Evolutionary conservation across 1,140 invertebrate genomes (phyloP).

Genomic region (Himalopsyche phryganea): DNA sequence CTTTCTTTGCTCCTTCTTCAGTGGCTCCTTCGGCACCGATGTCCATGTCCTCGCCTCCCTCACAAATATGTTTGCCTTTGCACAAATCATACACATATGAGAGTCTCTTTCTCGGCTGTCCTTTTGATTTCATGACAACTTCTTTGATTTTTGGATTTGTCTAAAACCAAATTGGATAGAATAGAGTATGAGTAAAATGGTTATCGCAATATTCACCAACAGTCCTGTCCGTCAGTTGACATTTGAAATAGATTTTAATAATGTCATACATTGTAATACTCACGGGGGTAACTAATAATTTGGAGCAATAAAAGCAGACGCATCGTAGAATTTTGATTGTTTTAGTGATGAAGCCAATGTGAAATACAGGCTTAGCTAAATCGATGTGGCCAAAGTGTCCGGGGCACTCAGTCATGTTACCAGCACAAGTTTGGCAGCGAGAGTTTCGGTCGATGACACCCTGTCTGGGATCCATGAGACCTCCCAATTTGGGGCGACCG

Average conservation of each 20-base stretch:
- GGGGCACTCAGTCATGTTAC: constrained; percentile 96
- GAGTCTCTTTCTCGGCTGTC: constrained; percentile 91
- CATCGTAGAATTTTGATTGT: constrained; percentile 95
- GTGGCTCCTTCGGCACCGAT: constrained; percentile 70
- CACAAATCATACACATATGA: constrained; percentile 97
- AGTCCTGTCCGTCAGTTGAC: too few species aligned
- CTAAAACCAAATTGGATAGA: constrained; percentile 44
- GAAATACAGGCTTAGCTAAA: constrained; percentile 97
- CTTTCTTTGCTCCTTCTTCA: constrained; percentile 59
- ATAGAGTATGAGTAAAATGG: neutral
- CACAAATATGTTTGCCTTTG: constrained; percentile 97
- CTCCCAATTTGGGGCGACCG: constrained; percentile 93
- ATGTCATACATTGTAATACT: constrained; percentile 43
- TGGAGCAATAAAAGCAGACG: constrained; percentile 98
- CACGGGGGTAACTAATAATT: constrained; percentile 90
- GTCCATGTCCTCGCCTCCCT: constrained; percentile 98
- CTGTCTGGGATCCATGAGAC: constrained; percentile 98
- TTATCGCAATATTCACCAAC: too few species aligned
- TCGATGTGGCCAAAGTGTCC: constrained; percentile 99
- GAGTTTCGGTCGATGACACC: constrained; percentile 93
- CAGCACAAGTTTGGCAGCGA: constrained; percentile 96
- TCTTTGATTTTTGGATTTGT: constrained; percentile 97
- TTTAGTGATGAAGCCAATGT: constrained; percentile 97
- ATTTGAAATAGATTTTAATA: neutral
- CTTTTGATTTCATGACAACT: constrained; percentile 93